Conservation (phyloP, 2,888 invertebrate genomes). For the Cremastinae sp. region DNA sequence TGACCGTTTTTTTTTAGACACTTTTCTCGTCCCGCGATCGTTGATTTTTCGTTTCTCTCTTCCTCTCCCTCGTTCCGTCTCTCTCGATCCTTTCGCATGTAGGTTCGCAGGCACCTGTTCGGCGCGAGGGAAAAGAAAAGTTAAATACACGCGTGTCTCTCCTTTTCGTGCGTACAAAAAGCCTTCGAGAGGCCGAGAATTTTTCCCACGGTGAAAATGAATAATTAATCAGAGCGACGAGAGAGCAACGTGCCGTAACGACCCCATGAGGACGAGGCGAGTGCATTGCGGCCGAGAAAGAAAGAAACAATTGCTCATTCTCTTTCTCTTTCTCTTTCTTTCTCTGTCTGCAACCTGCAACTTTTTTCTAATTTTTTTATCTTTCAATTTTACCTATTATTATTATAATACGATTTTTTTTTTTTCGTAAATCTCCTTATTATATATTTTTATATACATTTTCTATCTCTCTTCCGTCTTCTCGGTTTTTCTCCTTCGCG, state of each 20-base stretch:
- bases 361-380: no score
- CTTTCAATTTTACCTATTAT: no score
- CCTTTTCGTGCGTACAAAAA: constrained; percentile 5
- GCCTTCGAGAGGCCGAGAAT: background rate
- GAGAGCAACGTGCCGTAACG: constrained; percentile 58
- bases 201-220: constrained; percentile 75
- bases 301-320: constrained; percentile 13
- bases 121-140: constrained; percentile 11
- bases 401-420: no score
- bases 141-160: constrained; percentile 26
- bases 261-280: constrained; percentile 46
- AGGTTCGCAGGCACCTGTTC: background rate
- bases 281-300: constrained; percentile 7
- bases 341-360: no score
- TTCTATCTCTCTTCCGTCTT: no score
- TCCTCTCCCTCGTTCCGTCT: background rate
- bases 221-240: constrained; percentile 64
- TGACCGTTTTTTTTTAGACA: constrained; percentile 69
- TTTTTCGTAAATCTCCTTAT: background rate
- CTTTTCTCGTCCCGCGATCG: no score
- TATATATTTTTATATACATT: no score
- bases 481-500: no score
- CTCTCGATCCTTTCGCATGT: background rate
- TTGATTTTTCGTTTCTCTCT: no score
- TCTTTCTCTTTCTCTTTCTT: constrained; percentile 36